Evolutionary conservation across 1,140 invertebrate species (phyloP), one percentile per base, ranked within the genome.

Genomic region (Zaprionus africanus): DNA sequence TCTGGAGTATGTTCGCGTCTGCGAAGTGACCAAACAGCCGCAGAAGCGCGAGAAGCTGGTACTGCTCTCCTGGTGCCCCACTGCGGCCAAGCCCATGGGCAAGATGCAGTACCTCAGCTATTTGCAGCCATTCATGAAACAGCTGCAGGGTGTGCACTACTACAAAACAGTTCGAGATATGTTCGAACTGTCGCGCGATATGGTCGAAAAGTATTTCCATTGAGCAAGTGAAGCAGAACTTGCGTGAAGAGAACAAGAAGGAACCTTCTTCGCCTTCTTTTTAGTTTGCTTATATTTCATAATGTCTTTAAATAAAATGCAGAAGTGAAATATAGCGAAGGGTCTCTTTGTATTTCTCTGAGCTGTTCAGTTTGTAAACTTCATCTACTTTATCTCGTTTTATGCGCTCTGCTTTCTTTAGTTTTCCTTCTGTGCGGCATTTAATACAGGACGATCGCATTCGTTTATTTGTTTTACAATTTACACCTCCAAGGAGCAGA

Each of bases 381-480:
- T 49, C 28, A 31, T 31, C 7, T 31, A 2, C 28, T 31, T 4
- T 5, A 22, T 6, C 43, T 22, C 17, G 12, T 15, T 54, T 28
- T 31, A 28, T 11, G 53, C 7, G 13, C 28, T 56, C 13, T 53
- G 5, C 34, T 19, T 53, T 51, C 15, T 65, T 9, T n/a, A 15
- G 22, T 28, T 38, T 65, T n/a, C 62, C 15, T 26, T 63, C 36
- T 19, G 17, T 38, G 11, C 38, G 34, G 49, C 19, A 38, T 22
- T 65, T 34, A 66, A 66, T 24, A 58, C 36, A n/a, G 64, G 19
- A 66, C 59, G 51, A 57, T 62, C 67, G 60, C 53, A 2, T 51
- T 22, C 43, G 59, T 65, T 76, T 72, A 71, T 72, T 76, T 76
- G 74, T 61, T 56, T 65, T 53, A 54, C 67, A 76, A 76, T 72